Percentiles rank a stretch among this genome's conserved stretches.
phyloP scores from a whole-genome alignment of 2,113 vertebrate genomes.

The Lepidothrix coronata region DNA sequence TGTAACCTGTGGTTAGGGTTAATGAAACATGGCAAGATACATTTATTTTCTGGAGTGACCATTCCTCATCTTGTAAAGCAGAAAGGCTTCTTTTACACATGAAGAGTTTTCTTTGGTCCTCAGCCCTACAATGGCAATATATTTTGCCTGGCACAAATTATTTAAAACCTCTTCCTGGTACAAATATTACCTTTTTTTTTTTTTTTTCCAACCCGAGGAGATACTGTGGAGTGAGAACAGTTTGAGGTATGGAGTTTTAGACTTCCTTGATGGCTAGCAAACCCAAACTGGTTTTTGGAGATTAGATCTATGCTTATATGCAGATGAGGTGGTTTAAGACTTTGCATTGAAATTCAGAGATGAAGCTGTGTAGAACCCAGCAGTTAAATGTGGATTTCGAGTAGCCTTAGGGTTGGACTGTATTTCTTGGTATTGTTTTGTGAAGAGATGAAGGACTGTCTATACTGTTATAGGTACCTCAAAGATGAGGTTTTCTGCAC shows the following conservation, averaged over 20 bases:
- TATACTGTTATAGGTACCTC: background rate
- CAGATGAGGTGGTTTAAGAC: background rate
- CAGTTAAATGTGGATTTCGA: background rate
- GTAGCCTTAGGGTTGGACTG: background rate
- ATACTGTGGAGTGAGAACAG: background rate
- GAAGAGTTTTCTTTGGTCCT: background rate
- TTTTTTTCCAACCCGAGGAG: background rate
- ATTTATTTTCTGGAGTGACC: background rate
- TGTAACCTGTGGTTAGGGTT: background rate
- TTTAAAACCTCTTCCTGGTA: background rate
- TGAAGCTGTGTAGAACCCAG: background rate
- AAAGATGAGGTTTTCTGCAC: background rate
- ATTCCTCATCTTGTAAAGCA: background rate
- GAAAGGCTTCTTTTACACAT: background rate
- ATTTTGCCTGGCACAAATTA: background rate
- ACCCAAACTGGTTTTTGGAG: background rate
- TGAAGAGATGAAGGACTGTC: background rate
- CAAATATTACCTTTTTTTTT: background rate
- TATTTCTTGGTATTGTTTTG: background rate
- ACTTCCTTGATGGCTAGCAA: background rate
- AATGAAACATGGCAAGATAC: background rate
- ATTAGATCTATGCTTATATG: background rate
- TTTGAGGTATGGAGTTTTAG: background rate
- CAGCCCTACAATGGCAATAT: background rate
- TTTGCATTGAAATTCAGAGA: background rate